Conservation (phyloP, 2,888 invertebrate species). For the Xanthorhoe spadicearia region DNA sequence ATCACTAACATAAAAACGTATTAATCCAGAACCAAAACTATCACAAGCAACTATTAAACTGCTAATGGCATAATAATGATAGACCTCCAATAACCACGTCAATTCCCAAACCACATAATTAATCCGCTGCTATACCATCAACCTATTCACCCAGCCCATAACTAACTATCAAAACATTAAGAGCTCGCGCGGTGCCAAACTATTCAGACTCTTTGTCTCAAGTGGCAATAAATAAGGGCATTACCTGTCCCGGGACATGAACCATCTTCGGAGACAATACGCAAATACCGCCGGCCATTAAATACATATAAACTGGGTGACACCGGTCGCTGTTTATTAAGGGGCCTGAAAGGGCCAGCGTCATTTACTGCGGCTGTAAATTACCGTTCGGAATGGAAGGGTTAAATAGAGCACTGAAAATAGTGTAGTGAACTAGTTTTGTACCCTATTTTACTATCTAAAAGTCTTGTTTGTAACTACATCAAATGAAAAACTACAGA, state of each 20-base stretch:
- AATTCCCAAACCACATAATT: neutral
- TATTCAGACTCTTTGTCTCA: slow-evolving; percentile 74
- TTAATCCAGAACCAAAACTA: too few species aligned
- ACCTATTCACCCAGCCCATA: slow-evolving; percentile 46
- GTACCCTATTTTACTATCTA: neutral
- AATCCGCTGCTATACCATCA: too few species aligned
- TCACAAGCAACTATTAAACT: too few species aligned
- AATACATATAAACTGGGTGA: slow-evolving; percentile 73
- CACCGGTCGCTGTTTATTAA: slow-evolving; percentile 70
- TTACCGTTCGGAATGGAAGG: slow-evolving; percentile 36
- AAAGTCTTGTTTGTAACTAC: neutral
- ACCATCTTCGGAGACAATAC: slow-evolving; percentile 78
- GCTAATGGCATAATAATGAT: too few species aligned
- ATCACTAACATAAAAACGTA: too few species aligned
- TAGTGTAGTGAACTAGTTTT: slow-evolving; percentile 6
- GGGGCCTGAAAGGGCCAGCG: slow-evolving; percentile 50
- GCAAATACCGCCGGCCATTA: slow-evolving; percentile 75
- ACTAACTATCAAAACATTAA: slow-evolving; percentile 66
- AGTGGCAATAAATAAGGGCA: slow-evolving; percentile 79
- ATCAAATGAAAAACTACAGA: neutral
- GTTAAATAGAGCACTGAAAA: slow-evolving; percentile 24
- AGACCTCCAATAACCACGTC: too few species aligned
- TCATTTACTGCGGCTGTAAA: slow-evolving; percentile 47
- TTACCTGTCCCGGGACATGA: slow-evolving; percentile 75
- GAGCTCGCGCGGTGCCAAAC: slow-evolving; percentile 51